Evolutionary conservation across 2,797 vertebrate species (phyloP).

Genomic region (Notamacropus eugenii): DNA sequence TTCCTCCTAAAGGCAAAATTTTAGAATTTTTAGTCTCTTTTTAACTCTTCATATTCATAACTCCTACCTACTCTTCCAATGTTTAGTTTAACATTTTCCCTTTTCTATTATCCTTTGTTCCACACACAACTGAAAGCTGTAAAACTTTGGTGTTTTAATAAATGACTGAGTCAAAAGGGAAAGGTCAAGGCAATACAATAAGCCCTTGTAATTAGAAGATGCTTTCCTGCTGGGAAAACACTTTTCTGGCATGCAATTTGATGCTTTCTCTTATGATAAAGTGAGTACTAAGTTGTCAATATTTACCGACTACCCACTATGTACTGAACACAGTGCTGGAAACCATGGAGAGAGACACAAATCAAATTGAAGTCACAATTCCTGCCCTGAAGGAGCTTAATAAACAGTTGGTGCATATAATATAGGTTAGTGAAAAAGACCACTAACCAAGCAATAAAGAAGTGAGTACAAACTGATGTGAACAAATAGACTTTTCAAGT

Average conservation of each 20-base stretch:
- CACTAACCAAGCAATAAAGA: not conserved
- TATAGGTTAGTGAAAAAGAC: not conserved
- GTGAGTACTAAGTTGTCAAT: conserved; percentile 1
- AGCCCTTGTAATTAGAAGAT: conserved; percentile 12
- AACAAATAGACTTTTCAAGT: not conserved
- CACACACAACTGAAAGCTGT: not conserved
- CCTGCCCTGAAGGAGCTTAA: not conserved
- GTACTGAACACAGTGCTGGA: not conserved
- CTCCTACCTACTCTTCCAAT: conserved; percentile 38
- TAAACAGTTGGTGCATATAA: not conserved
- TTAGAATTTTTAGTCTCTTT: not conserved
- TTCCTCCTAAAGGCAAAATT: conserved; percentile 1
- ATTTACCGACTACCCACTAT: not conserved
- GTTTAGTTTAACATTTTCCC: not conserved
- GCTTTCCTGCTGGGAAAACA: not conserved
- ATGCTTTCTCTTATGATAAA: not conserved
- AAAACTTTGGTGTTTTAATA: not conserved
- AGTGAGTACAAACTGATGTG: not conserved
- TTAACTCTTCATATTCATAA: not conserved
- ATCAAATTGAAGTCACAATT: not conserved
- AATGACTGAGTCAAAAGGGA: conserved; percentile 2
- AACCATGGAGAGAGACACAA: not conserved
- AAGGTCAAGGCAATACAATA: not conserved
- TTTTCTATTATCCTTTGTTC: not conserved
- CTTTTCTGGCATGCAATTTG: not conserved